phyloP scores from a whole-genome alignment of 37 sponge, comb jelly and placozoan genomes.

The Tethya wilhelma region DNA sequence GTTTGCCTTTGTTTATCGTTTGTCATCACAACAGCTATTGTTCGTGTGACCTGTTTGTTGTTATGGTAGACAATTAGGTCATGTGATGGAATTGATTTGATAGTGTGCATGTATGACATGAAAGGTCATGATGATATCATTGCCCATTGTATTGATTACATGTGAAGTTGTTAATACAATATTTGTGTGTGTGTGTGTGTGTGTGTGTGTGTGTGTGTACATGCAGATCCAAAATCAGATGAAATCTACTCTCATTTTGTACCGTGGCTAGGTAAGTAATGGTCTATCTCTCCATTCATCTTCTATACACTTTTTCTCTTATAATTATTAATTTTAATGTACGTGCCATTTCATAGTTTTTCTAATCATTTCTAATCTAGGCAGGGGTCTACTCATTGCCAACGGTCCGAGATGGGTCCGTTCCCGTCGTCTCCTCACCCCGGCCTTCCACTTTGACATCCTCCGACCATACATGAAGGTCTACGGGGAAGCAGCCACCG shows the following conservation, averaged over 20 bases:
- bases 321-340: neutral
- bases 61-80: neutral
- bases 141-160: too few species aligned
- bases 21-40: neutral
- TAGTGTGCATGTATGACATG: too few species aligned
- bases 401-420: conserved; percentile 76
- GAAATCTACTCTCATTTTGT: conserved; percentile 38
- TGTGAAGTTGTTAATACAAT: too few species aligned
- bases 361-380: conserved; percentile 8
- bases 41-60: neutral
- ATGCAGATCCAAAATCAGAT: conserved; percentile 74
- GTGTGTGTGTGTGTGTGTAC: neutral
- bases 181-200: neutral
- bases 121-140: too few species aligned
- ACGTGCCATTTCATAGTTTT: neutral
- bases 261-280: conserved; percentile 72
- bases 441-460: conserved; percentile 90
- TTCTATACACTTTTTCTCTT: neutral
- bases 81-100: too few species aligned
- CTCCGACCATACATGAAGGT: conserved; percentile 72
- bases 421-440: conserved; percentile 79
- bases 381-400: conserved; percentile 75
- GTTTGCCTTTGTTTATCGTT: neutral
- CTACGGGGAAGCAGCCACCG: conserved; percentile 34
- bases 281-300: too few species aligned